Conservation (phyloP, 2,888 invertebrate genomes). For the Ormia ochracea region DNA sequence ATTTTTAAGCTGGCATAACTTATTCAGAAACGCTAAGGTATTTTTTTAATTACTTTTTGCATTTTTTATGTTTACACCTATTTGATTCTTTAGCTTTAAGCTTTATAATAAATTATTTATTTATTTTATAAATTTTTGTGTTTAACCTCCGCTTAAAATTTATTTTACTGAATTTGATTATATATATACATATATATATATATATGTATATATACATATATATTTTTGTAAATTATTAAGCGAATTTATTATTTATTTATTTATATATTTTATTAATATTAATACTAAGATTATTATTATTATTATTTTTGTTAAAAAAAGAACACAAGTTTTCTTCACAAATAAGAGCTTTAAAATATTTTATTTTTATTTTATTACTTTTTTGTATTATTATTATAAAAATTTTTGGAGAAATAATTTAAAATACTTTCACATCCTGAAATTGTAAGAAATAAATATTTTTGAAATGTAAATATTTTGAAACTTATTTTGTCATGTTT, state of each 20-base stretch:
- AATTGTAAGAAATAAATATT: slow-evolving; percentile 37
- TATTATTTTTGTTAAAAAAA: slow-evolving; percentile 63
- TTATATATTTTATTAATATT: slow-evolving; percentile 37
- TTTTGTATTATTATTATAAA: slow-evolving; percentile 48
- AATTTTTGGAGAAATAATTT: slow-evolving; percentile 63
- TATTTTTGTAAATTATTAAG: slow-evolving; percentile 34
- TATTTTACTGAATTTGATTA: slow-evolving; percentile 33
- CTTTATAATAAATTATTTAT: slow-evolving; percentile 48
- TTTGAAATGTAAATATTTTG: not conserved
- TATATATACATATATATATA: no score
- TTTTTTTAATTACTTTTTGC: slow-evolving; percentile 36
- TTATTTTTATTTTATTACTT: slow-evolving; percentile 57
- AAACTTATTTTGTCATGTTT: not conserved
- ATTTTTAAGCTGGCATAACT: slow-evolving; percentile 37
- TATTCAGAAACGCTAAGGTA: slow-evolving; percentile 55
- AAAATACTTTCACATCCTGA: slow-evolving; percentile 66
- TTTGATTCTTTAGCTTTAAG: slow-evolving; percentile 57
- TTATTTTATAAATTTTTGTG: slow-evolving; percentile 47
- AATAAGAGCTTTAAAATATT: slow-evolving; percentile 62
- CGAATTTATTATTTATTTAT: slow-evolving; percentile 34
- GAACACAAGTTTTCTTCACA: slow-evolving; percentile 67
- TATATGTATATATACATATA: no score
- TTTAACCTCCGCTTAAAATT: slow-evolving; percentile 48
- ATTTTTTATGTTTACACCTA: slow-evolving; percentile 49
- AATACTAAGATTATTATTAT: slow-evolving; percentile 39